Conservation (phyloP, 2,113 vertebrate species). For the Miniopterus natalensis region DNA sequence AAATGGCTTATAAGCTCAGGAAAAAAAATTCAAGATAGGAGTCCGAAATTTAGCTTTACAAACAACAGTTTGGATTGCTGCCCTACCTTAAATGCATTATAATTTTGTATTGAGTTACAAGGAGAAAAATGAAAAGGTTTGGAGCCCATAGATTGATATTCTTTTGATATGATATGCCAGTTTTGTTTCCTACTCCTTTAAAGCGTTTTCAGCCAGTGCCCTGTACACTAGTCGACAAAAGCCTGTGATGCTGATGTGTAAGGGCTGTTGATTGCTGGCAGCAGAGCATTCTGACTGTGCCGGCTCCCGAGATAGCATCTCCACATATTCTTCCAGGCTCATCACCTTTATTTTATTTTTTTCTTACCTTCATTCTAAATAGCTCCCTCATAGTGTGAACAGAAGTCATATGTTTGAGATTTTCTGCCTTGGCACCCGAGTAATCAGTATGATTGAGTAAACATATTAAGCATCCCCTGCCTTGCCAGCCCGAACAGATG, state of each 20-base stretch:
- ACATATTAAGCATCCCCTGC: conserved; percentile 77
- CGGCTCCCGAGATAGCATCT: conserved; percentile 47
- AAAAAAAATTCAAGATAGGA: not conserved
- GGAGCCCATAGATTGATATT: conserved; percentile 49
- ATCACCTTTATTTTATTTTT: conserved; percentile 77
- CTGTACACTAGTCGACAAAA: conserved; percentile 59
- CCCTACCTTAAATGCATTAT: not conserved
- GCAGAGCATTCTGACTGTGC: conserved; percentile 63
- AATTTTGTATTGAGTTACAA: not conserved
- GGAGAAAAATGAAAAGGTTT: not conserved
- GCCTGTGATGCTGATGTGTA: conserved; percentile 59
- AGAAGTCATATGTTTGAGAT: conserved; percentile 79
- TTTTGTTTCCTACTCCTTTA: conserved; percentile 49
- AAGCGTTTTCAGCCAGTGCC: conserved; percentile 62
- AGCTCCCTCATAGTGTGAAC: conserved; percentile 71
- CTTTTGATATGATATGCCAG: conserved; percentile 14
- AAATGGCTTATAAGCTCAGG: not conserved
- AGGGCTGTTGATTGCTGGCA: conserved; percentile 78
- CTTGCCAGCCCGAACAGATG: conserved; percentile 82
- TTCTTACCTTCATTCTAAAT: conserved; percentile 75
- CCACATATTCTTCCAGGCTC: conserved; percentile 73
- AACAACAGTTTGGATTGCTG: not conserved
- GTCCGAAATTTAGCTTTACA: not conserved
- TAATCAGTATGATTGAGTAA: conserved; percentile 81
- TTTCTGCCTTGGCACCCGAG: conserved; percentile 80